These are phyloP conservation scores for Dasypus novemcinctus DNA, from an alignment of 2,113 vertebrate species.

Conservation along the genomic window DNA sequence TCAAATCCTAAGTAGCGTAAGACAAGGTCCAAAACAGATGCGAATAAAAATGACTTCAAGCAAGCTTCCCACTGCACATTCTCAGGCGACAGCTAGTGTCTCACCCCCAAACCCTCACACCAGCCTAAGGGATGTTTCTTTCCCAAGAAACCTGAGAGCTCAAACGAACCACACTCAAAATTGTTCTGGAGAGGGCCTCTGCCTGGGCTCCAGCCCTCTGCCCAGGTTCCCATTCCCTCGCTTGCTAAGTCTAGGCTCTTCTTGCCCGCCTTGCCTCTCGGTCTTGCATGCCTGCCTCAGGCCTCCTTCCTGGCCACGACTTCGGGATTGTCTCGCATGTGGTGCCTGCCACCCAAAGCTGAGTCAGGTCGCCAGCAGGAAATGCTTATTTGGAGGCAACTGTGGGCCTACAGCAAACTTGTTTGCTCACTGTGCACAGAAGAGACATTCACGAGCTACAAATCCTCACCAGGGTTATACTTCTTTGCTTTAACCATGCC, in stretches of 20 bases:
- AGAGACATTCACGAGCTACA: conserved; percentile 34
- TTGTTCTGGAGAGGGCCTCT: not conserved
- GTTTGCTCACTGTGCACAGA: not conserved
- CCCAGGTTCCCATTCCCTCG: not conserved
- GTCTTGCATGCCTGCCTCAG: not conserved
- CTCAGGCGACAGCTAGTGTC: not conserved
- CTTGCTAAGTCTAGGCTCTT: not conserved
- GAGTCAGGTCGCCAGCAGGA: not conserved
- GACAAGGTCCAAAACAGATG: not conserved
- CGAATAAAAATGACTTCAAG: not conserved
- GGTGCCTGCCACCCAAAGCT: not conserved
- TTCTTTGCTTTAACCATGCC: conserved; percentile 99
- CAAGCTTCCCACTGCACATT: not conserved
- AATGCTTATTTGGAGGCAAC: not conserved
- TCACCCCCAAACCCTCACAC: not conserved
- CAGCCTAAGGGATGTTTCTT: not conserved
- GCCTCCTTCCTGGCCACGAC: not conserved
- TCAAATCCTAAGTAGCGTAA: not conserved
- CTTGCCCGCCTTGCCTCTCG: not conserved
- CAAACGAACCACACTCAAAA: not conserved
- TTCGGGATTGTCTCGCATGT: not conserved
- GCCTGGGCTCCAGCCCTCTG: not conserved
- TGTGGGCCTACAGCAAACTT: not conserved
- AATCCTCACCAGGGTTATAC: conserved; percentile 92
- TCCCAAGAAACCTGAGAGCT: not conserved